Evolutionary conservation across 2,797 vertebrate genomes (phyloP), one percentile per base, ranked within the genome.

Genomic region (Gymnothorax reevesii): DNA sequence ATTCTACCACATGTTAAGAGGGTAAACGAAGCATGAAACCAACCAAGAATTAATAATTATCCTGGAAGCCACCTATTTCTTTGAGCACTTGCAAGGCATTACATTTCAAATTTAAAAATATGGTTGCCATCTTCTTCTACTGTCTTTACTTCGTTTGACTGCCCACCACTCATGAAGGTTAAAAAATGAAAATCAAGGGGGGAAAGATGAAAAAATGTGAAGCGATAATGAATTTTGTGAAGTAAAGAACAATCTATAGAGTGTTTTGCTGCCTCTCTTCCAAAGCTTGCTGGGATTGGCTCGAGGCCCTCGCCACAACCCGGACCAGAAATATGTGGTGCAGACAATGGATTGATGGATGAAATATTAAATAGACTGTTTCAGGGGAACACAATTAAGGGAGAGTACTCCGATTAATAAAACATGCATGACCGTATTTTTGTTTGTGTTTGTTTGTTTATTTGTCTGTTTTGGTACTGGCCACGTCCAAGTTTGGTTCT

Each of bases 91-190:
- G 33, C 33, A 42, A 42, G 33, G 93, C 90, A 94, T 97, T 97
- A 95, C 93, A 95, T 95, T 95, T 95, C 97, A 95, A 97, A 96
- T 97, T 95, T 96, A 94, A 94, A 96, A 95, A 93, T 95, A 96
- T 95, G 94, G 97, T 97, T 96, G 94, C 93, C 33, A 42, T 42
- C 33, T 42, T 42, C 33, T 42, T 42, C 33, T 42, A 42, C 33
- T 42, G 2, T 96, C 94, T 96, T 91, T 95, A 94, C 95, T 95
- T 93, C 89, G 90, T 95, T 94, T 93, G 92, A 92, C 95, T 95
- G 88, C 90, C 90, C 92, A 92, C 93, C 91, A 91, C 88, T 92
- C 94, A 91, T 92, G 88, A 89, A 93, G 90, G 88, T 22, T 64
- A n/a, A 66, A 66, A 66, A 22, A n/a, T 22, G n/a, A 22, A 7